Conservation (phyloP, 35 echinoderm and acorn worm genomes). For the Patiria miniata region DNA sequence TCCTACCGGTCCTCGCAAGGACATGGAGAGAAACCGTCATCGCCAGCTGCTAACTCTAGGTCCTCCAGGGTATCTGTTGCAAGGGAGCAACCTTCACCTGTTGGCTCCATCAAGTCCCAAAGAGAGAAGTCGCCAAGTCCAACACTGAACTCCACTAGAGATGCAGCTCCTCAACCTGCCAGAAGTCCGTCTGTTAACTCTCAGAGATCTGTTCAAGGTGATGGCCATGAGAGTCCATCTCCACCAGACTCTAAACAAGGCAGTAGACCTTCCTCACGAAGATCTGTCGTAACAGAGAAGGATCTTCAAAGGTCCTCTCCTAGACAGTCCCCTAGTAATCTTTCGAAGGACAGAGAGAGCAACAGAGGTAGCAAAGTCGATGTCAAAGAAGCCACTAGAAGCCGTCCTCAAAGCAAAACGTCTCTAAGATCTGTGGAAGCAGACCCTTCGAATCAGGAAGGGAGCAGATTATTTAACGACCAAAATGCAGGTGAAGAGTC, state of each 20-base stretch:
- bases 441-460: too few species aligned
- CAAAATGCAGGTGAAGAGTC: too few species aligned
- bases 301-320: too few species aligned
- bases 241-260: neutral
- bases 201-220: neutral
- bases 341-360: too few species aligned
- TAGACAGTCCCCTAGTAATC: too few species aligned
- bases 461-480: too few species aligned
- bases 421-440: too few species aligned
- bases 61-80: neutral
- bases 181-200: neutral
- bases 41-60: neutral
- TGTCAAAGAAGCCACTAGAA: too few species aligned
- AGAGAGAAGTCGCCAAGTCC: neutral
- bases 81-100: constrained; percentile 1
- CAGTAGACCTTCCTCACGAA: neutral
- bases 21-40: constrained; percentile 6
- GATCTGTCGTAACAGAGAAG: too few species aligned
- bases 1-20: neutral
- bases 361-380: too few species aligned
- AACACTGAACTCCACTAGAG: neutral
- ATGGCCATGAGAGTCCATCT: neutral
- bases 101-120: neutral
- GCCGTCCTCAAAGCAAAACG: too few species aligned
- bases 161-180: neutral